Evolutionary conservation across 2,797 vertebrate species (phyloP).

Genomic region (Mormyrops boulengeri): DNA sequence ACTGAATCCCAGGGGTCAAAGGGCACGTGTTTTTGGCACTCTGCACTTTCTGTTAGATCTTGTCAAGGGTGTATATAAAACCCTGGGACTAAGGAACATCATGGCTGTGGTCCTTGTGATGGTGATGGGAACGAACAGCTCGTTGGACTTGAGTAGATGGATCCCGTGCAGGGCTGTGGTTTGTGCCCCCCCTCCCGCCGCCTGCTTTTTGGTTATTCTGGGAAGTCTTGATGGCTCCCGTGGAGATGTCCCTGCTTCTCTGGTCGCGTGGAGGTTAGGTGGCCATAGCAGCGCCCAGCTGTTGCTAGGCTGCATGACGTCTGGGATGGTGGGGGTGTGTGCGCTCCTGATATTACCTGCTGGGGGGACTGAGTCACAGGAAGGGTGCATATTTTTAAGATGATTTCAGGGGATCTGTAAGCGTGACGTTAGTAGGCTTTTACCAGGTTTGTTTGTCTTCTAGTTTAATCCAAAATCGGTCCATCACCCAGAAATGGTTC

Average conservation of each 20-base stretch:
- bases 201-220: constrained; percentile 5
- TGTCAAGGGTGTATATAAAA: not conserved
- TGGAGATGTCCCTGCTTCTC: not conserved
- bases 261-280: constrained; percentile 13
- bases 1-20: not conserved
- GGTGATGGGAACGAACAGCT: not conserved
- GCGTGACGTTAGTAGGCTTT: not conserved
- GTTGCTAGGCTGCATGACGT: constrained; percentile 32
- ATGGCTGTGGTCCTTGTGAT: not conserved
- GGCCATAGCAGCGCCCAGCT: constrained; percentile 28
- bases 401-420: not conserved
- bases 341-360: not conserved
- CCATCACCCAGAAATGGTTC: not conserved
- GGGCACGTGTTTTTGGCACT: not conserved
- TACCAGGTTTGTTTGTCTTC: not conserved
- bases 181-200: not conserved
- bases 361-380: not conserved
- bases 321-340: constrained; percentile 22
- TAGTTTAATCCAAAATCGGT: not conserved
- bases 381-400: not conserved
- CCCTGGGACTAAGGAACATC: not conserved
- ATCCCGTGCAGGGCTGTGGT: not conserved
- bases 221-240: constrained; percentile 3
- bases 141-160: not conserved
- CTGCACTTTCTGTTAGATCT: not conserved